Evolutionary conservation across 2,113 vertebrate species (phyloP).

Genomic region (Pituophis catenifer): DNA sequence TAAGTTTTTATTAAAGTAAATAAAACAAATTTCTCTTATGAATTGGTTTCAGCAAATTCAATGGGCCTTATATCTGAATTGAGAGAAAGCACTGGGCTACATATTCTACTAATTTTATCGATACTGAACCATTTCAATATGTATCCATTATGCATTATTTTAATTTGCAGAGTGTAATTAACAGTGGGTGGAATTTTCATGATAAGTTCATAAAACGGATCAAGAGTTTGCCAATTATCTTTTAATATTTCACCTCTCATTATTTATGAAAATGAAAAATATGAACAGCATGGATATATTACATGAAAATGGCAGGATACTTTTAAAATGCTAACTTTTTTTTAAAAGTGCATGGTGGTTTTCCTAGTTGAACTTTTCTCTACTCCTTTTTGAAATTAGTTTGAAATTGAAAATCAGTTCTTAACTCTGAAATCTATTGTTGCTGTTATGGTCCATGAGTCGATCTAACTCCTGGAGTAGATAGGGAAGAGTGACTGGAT

Average conservation of each 20-base stretch:
- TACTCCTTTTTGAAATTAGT: conserved; percentile 26
- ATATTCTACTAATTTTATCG: background rate
- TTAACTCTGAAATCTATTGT: background rate
- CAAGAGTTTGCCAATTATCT: background rate
- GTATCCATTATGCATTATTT: background rate
- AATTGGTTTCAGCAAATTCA: background rate
- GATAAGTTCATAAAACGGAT: background rate
- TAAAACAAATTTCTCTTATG: background rate
- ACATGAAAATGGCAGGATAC: background rate
- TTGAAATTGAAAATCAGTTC: background rate
- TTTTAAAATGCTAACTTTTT: background rate
- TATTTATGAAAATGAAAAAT: background rate
- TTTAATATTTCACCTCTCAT: background rate
- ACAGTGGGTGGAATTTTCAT: background rate
- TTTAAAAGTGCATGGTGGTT: background rate
- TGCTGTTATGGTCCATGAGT: background rate
- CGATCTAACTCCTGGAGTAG: background rate
- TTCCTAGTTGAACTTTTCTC: background rate
- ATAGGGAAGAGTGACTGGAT: too few relatives aligned
- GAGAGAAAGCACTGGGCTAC: background rate
- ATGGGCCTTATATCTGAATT: background rate
- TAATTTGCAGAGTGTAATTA: background rate
- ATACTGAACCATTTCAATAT: background rate
- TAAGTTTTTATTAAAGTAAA: background rate
- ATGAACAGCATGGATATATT: background rate